phyloP scores from a whole-genome alignment of 1,140 invertebrate genomes.

The Oppia nitens region DNA sequence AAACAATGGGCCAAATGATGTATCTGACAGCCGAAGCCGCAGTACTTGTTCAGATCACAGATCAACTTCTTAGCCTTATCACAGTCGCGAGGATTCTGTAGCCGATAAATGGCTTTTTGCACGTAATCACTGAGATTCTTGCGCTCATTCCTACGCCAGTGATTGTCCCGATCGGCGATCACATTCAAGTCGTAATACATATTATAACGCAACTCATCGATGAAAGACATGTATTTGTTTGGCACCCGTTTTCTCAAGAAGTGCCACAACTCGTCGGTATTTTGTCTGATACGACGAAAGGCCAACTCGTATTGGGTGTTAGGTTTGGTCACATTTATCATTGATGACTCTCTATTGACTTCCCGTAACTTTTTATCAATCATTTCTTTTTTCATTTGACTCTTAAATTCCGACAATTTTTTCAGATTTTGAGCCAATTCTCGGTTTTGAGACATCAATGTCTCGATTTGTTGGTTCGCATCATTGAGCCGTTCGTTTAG shows the following conservation, averaged over 20 bases:
- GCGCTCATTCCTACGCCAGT: slow-evolving; percentile 63
- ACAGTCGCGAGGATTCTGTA: slow-evolving; percentile 73
- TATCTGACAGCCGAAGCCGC: slow-evolving; percentile 87
- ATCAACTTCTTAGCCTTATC: slow-evolving; percentile 66
- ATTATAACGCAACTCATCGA: neutral
- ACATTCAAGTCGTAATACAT: neutral
- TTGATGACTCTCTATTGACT: too few species aligned
- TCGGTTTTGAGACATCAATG: neutral
- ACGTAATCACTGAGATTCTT: slow-evolving; percentile 58
- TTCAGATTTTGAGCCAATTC: neutral
- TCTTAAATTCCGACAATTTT: neutral
- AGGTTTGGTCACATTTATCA: too few species aligned
- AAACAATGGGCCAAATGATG: slow-evolving; percentile 96
- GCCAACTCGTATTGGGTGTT: neutral
- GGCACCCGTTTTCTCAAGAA: neutral
- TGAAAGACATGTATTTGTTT: neutral
- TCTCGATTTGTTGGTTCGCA: neutral
- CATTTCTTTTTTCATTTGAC: neutral
- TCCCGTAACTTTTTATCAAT: neutral
- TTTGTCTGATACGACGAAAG: neutral
- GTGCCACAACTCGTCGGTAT: neutral
- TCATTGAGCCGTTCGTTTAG: neutral
- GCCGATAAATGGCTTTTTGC: slow-evolving; percentile 46
- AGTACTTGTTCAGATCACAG: slow-evolving; percentile 92
- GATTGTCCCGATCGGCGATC: slow-evolving; percentile 43